A percentile compares a stretch with the other conserved stretches of the same genome.
Evolutionary conservation across 2,888 invertebrate species (phyloP).

Genomic region (Linnaemya vulpina): DNA sequence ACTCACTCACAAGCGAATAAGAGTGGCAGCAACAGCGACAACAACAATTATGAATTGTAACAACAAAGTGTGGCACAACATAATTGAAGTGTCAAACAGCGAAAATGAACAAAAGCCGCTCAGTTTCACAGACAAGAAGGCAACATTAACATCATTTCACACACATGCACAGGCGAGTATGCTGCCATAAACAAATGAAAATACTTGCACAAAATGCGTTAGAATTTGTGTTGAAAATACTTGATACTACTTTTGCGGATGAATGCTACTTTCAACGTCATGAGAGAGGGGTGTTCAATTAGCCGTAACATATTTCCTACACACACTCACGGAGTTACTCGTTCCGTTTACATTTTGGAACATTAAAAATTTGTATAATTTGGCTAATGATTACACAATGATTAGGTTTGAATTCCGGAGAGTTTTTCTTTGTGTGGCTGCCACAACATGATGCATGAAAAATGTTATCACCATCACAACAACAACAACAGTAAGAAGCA

Average conservation of each 20-base stretch:
- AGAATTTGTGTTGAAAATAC: conserved; percentile 13
- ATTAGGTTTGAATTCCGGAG: conserved; percentile 77
- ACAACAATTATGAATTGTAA: not conserved
- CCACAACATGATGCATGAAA: conserved; percentile 66
- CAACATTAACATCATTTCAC: conserved; percentile 44
- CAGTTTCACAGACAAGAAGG: conserved; percentile 65
- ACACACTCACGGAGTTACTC: not conserved
- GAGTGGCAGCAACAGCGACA: conserved; percentile 35
- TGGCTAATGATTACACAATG: conserved; percentile 81
- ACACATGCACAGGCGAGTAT: not conserved
- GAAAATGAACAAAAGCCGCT: conserved; percentile 72
- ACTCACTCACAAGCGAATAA: conserved; percentile 27
- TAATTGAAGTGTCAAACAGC: conserved; percentile 71
- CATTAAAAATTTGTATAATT: conserved; percentile 76
- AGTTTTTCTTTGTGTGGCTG: conserved; percentile 40
- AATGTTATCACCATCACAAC: conserved; percentile 68
- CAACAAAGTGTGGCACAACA: conserved; percentile 69
- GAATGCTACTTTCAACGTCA: conserved; percentile 67
- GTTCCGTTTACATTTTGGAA: conserved; percentile 43
- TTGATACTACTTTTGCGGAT: conserved; percentile 59
- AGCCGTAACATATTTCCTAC: conserved; percentile 79
- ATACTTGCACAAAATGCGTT: conserved; percentile 5
- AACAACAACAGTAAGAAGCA: conserved; percentile 39
- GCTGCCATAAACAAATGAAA: conserved; percentile 3
- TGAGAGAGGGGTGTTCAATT: conserved; percentile 83